phyloP scores from a whole-genome alignment of 2,888 invertebrate genomes.

The Heterodera filipjevi region DNA sequence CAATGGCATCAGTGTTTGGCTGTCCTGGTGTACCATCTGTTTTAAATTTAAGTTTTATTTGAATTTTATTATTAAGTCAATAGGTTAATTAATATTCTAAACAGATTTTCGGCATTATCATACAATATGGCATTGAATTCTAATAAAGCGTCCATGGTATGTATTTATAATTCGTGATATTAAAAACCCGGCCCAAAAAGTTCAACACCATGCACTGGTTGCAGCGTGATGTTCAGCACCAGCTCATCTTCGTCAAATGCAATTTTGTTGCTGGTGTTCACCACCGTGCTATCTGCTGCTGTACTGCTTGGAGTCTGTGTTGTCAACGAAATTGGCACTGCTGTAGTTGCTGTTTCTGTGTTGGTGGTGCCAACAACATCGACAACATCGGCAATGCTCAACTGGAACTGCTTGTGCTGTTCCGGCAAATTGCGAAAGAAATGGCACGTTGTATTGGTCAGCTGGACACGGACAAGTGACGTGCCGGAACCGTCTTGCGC shows the following conservation, averaged over 20 bases:
- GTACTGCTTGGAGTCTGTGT: neutral
- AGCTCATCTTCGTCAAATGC: slow-evolving; percentile 4
- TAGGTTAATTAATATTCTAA: too few relatives aligned
- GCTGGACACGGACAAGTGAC: neutral
- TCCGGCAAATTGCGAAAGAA: slow-evolving; percentile 50
- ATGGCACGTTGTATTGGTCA: slow-evolving; percentile 42
- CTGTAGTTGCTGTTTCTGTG: neutral
- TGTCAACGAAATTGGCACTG: neutral
- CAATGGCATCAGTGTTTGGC: neutral
- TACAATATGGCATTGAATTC: too few relatives aligned
- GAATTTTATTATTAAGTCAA: too few relatives aligned
- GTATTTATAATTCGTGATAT: too few relatives aligned
- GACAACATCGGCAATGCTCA: slow-evolving; percentile 36
- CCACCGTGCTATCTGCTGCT: slow-evolving; percentile 34
- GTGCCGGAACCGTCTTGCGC: neutral
- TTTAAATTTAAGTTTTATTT: too few relatives aligned
- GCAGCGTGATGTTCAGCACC: slow-evolving; percentile 5
- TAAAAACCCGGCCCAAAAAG: too few relatives aligned
- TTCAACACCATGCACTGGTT: slow-evolving; percentile 5
- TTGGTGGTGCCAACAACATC: slow-evolving; percentile 24
- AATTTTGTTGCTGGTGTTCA: neutral
- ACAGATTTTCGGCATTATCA: too few relatives aligned
- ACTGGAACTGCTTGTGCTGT: slow-evolving; percentile 43
- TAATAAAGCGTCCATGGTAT: too few relatives aligned
- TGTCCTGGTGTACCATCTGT: neutral